Base-by-base conservation (phyloP, 2,797 vertebrate species). In the Pseudotriccus pelzelni region DNA sequence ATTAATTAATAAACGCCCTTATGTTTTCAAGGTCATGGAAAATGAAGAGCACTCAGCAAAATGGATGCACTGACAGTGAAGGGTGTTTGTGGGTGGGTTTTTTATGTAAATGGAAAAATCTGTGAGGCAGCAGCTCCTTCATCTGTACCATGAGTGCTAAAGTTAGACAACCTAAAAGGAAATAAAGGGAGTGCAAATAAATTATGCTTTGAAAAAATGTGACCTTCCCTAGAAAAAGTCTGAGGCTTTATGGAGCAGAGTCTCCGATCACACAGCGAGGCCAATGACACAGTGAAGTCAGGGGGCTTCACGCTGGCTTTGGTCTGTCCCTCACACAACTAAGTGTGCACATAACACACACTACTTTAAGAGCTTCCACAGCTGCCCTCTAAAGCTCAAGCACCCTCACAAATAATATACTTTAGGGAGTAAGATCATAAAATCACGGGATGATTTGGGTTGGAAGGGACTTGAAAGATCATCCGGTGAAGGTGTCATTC, bases 21-120 rank as follows among this genome's bases (percentile, higher is more conserved):
- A 74, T 68, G 74, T 86, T 94, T 94, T 94, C 93, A 96, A 96
- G 95, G 96, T 95, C 95, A 95, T 6, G 37, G 86, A 62, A 93
- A 96, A 95, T 92, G 72, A 96, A 93, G 96, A 62, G 86, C 84
- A 80, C 68, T 69, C 91, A 77, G 67, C 68, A 95, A 89, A 95
- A 90, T 24, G 58, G 81, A 82, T 87, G 90, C 90, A 85, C 47
- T 94, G 89, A 82, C 75, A 93, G 80, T 18, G 49, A 87, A 76
- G 87, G 74, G 67, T 87, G 69, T 85, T 84, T 86, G 78, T 76
- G 78, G 64, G 63, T 80, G 63, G 58, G 27, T 68, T 66, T 75
- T 78, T 78, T 18, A 90, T 83, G 79, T 30, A 87, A 93, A 84
- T 80, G 17, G 2, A 8, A 86, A 88, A 94, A 87, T 58, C 32